Percentiles rank a stretch among this genome's conserved stretches.
Evolutionary conservation across 2,888 invertebrate genomes (phyloP).

Genomic region (Megaustenia siamemsis): DNA sequence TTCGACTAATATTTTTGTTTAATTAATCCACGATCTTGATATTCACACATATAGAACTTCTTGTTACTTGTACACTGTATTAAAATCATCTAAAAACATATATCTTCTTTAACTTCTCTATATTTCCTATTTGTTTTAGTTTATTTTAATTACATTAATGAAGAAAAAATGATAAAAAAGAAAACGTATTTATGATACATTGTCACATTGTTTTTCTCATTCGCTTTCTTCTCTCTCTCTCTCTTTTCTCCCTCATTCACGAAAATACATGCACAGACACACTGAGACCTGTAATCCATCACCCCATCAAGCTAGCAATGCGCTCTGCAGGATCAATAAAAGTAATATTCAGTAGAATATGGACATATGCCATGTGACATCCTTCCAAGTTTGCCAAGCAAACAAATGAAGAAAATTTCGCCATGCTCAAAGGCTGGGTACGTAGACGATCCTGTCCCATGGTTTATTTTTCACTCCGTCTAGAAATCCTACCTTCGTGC

Average conservation of each 20-base stretch:
- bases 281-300: not conserved
- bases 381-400: slow-evolving; percentile 25
- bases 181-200: too few relatives aligned
- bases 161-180: too few relatives aligned
- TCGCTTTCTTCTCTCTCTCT: too few relatives aligned
- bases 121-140: too few relatives aligned
- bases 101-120: too few relatives aligned
- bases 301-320: slow-evolving; percentile 1
- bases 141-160: too few relatives aligned
- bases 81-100: too few relatives aligned
- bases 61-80: too few relatives aligned
- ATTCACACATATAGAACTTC: too few relatives aligned
- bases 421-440: not conserved
- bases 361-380: slow-evolving; percentile 33
- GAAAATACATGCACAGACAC: not conserved
- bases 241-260: not conserved
- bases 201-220: too few relatives aligned
- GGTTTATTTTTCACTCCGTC: not conserved
- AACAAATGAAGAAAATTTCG: slow-evolving; percentile 13
- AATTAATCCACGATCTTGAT: too few relatives aligned
- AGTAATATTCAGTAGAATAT: slow-evolving; percentile 36
- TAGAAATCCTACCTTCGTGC: not conserved
- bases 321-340: slow-evolving; percentile 21
- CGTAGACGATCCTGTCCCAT: not conserved
- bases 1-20: too few relatives aligned